phyloP scores from a whole-genome alignment of 2,797 vertebrate genomes.

The Eulemur rubriventer region DNA sequence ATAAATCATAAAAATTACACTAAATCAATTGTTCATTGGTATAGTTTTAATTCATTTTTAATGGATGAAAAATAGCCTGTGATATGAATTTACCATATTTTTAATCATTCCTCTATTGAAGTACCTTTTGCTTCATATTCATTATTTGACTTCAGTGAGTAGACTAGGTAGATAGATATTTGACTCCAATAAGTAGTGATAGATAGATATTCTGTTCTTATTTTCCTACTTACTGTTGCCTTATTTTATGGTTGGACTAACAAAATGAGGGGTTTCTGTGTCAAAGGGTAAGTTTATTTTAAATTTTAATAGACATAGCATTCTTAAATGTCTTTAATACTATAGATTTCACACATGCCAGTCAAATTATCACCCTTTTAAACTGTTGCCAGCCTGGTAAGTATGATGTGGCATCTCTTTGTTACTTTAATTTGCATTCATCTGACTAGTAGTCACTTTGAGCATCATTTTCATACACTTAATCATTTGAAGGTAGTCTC shows the following conservation, averaged over 20 bases:
- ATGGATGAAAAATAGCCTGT: not conserved
- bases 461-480: slow-evolving; percentile 31
- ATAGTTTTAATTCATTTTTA: slow-evolving; percentile 34
- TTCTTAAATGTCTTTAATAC: slow-evolving; percentile 28
- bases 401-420: not conserved
- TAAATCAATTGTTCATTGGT: not conserved
- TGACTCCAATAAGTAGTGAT: no score
- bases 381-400: not conserved
- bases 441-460: slow-evolving; percentile 25
- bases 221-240: not conserved
- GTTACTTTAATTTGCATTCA: slow-evolving; percentile 39
- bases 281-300: slow-evolving; percentile 5
- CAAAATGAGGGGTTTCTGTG: not conserved
- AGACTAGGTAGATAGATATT: no score
- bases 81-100: not conserved
- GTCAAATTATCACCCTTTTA: not conserved
- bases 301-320: not conserved
- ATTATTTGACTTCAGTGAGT: not conserved
- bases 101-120: not conserved
- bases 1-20: not conserved
- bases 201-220: not conserved
- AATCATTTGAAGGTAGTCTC: slow-evolving; percentile 34
- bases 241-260: not conserved
- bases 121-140: not conserved
- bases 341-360: slow-evolving; percentile 49